Evolutionary conservation across 2,113 vertebrate genomes (phyloP).

Genomic region (Leptosomus discolor): DNA sequence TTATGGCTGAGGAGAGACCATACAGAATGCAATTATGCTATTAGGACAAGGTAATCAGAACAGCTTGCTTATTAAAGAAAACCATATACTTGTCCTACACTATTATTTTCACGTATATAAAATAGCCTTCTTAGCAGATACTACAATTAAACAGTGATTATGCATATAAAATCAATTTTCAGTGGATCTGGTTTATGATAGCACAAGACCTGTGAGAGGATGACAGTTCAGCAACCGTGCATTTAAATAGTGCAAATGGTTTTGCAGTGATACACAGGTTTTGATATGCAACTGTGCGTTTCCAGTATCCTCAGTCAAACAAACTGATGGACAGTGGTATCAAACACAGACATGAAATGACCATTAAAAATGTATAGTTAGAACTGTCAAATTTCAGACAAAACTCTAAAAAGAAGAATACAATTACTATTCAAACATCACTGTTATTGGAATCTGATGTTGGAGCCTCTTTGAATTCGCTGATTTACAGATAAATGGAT

Average conservation of each 20-base stretch:
- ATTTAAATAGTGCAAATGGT: background rate
- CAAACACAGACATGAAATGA: background rate
- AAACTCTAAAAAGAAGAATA: background rate
- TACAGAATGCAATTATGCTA: slow-evolving; percentile 2
- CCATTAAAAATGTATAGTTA: background rate
- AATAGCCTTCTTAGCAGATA: background rate
- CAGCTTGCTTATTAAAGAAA: background rate
- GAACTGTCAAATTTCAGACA: background rate
- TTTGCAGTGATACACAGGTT: background rate
- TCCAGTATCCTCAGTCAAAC: background rate
- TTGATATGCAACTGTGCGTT: background rate
- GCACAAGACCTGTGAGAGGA: background rate
- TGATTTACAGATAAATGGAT: background rate
- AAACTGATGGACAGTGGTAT: background rate
- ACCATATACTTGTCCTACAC: background rate
- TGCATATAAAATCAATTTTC: background rate
- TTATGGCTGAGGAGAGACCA: background rate
- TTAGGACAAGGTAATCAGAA: background rate
- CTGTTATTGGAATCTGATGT: background rate
- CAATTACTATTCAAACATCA: background rate
- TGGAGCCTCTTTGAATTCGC: background rate
- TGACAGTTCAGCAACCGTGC: background rate
- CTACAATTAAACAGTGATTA: background rate
- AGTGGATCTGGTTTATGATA: background rate
- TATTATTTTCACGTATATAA: background rate